These are phyloP conservation scores for Steinernema feltiae DNA, from an alignment of 1,140 invertebrate genomes.

Conservation along the genomic window DNA sequence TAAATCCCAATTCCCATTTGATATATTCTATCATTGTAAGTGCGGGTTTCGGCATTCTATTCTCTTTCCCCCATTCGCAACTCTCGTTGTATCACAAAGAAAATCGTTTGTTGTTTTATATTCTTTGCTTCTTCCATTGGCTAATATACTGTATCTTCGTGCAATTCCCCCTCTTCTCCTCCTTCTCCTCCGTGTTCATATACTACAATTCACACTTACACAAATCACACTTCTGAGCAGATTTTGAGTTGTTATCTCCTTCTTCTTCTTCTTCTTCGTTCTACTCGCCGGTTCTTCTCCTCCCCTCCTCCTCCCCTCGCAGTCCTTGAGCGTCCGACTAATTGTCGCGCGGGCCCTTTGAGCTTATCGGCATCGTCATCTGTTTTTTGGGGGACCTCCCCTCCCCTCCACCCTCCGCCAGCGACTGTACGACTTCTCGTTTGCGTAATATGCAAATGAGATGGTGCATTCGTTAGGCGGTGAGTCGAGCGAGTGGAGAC, in stretches of 20 bases:
- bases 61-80: neutral
- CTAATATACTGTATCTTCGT: slow-evolving; percentile 12
- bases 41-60: slow-evolving; percentile 15
- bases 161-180: too few species aligned
- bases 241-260: neutral
- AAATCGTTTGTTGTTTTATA: neutral
- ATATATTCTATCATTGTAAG: slow-evolving; percentile 15
- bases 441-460: slow-evolving; percentile 8
- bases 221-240: neutral
- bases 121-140: neutral
- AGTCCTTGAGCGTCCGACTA: neutral
- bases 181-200: neutral
- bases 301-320: neutral
- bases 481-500: too few species aligned
- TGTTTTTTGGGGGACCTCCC: slow-evolving; percentile 4
- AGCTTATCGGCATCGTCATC: slow-evolving; percentile 13
- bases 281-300: neutral
- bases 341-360: slow-evolving; percentile 10
- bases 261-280: neutral
- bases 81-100: neutral
- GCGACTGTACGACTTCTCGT: neutral
- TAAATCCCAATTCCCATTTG: neutral
- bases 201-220: neutral
- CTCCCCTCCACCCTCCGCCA: neutral
- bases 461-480: neutral